Evolutionary conservation across 2,888 invertebrate species (phyloP).

Genomic region (Alentia gelatinosa): DNA sequence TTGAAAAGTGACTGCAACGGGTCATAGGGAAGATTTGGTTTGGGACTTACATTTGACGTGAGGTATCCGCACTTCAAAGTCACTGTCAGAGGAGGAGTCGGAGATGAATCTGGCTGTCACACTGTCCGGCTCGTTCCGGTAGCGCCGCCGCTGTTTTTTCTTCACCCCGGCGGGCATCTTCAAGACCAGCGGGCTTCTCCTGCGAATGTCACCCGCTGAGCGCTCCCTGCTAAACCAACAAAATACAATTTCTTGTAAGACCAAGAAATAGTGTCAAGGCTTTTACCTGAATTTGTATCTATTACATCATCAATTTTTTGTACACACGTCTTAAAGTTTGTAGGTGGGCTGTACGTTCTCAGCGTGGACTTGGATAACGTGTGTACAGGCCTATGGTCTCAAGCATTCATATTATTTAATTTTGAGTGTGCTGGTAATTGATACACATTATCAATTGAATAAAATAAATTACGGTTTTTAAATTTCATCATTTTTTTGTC

Average conservation of each 20-base stretch:
- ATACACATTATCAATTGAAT: too few relatives aligned
- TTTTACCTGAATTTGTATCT: background rate
- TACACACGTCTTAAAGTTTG: too few relatives aligned
- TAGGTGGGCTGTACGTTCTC: too few relatives aligned
- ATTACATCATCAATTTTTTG: background rate
- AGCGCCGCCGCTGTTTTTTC: constrained; percentile 23
- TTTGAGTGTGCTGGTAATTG: background rate
- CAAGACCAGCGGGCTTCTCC: background rate
- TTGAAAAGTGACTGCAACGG: too few relatives aligned
- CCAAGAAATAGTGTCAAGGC: background rate
- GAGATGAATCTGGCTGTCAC: constrained; percentile 27
- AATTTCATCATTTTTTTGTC: too few relatives aligned
- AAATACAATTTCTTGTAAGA: background rate
- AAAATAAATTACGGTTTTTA: too few relatives aligned
- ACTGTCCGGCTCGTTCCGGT: background rate
- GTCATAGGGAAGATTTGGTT: background rate
- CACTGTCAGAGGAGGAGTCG: constrained; percentile 40
- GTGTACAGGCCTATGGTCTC: background rate
- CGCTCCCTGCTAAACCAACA: background rate
- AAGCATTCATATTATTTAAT: background rate
- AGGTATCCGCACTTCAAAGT: constrained; percentile 38
- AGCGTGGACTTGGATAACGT: too few relatives aligned
- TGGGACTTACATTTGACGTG: constrained; percentile 25
- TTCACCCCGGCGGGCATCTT: constrained; percentile 33
- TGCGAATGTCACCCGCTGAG: background rate